A percentile compares a stretch with the other conserved stretches of the same genome.
These are phyloP conservation scores for Addax nasomaculatus DNA, from an alignment of 2,113 vertebrate species.

Conservation along the genomic window DNA sequence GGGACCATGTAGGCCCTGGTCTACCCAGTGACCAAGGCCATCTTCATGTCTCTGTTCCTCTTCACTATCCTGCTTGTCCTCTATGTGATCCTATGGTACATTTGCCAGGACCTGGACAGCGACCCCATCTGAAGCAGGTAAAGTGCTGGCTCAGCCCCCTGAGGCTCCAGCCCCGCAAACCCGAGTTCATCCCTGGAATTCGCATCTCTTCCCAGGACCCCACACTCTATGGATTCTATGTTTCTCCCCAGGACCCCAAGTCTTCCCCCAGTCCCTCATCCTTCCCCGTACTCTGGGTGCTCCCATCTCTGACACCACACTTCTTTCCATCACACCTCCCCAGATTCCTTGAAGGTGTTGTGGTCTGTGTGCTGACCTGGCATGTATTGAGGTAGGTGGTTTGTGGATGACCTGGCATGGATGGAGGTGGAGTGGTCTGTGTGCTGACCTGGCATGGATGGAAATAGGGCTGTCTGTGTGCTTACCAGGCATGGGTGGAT, in stretches of 20 bases:
- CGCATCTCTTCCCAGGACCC: accelerated
- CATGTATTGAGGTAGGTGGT: too few species aligned
- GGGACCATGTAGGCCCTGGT: slow-evolving; percentile 73
- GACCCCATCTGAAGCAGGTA: slow-evolving; percentile 79
- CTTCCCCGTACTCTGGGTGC: neutral
- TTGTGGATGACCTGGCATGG: too few species aligned
- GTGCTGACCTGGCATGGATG: too few species aligned
- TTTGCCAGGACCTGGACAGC: slow-evolving; percentile 93
- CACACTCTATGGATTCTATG: accelerated
- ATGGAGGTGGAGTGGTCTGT: too few species aligned
- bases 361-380: too few species aligned
- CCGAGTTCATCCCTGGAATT: accelerated
- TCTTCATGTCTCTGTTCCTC: slow-evolving; percentile 94
- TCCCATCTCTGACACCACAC: accelerated
- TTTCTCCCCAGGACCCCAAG: neutral
- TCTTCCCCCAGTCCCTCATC: neutral
- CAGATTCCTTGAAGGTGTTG: too few species aligned
- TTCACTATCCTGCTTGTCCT: slow-evolving; percentile 95
- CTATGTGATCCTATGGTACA: slow-evolving; percentile 95
- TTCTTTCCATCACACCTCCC: neutral
- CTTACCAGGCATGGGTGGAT: too few species aligned
- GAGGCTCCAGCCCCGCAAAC: neutral
- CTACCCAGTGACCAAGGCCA: slow-evolving; percentile 93
- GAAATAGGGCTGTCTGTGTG: too few species aligned
- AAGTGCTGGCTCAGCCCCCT: slow-evolving; percentile 84